Evolutionary conservation across 64 coral and sea anemone genomes (phyloP).

Genomic region (Porites lutea): DNA sequence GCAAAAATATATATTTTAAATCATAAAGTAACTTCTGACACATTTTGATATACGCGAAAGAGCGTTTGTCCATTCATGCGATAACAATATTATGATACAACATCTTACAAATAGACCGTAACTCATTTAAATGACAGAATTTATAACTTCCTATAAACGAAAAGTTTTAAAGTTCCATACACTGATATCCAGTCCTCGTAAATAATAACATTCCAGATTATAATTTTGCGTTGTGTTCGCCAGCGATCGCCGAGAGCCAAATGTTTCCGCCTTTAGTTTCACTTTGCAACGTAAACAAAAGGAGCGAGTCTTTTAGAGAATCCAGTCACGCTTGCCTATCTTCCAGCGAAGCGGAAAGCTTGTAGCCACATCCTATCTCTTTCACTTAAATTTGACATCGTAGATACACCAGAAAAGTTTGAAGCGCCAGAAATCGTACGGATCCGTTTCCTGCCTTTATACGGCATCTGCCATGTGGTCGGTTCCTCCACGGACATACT

Average conservation of each 20-base stretch:
- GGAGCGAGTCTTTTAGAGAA: background rate
- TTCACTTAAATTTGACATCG: constrained; percentile 82
- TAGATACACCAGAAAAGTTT: constrained; percentile 91
- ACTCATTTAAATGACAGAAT: background rate
- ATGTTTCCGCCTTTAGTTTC: constrained; percentile 2
- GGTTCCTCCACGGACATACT: constrained; percentile 88
- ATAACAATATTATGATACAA: background rate
- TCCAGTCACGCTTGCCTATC: constrained; percentile 35
- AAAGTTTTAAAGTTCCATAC: background rate
- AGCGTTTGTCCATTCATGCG: background rate
- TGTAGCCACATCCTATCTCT: constrained; percentile 86
- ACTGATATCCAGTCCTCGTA: background rate
- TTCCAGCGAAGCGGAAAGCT: constrained; percentile 85
- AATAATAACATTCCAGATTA: background rate
- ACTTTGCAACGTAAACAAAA: constrained; percentile 21
- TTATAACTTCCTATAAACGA: background rate
- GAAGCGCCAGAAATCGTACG: constrained; percentile 91
- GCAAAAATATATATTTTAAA: constrained; percentile 3
- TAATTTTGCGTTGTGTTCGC: constrained; percentile 15
- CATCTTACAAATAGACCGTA: constrained; percentile 1
- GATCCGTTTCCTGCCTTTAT: constrained; percentile 79
- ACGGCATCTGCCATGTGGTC: constrained; percentile 80
- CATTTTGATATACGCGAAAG: background rate
- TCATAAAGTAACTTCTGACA: background rate
- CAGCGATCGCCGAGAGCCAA: constrained; percentile 24